Evolutionary conservation across 2,113 vertebrate species (phyloP), one percentile per base, ranked within the genome.

Genomic region (Ictalurus punctatus): DNA sequence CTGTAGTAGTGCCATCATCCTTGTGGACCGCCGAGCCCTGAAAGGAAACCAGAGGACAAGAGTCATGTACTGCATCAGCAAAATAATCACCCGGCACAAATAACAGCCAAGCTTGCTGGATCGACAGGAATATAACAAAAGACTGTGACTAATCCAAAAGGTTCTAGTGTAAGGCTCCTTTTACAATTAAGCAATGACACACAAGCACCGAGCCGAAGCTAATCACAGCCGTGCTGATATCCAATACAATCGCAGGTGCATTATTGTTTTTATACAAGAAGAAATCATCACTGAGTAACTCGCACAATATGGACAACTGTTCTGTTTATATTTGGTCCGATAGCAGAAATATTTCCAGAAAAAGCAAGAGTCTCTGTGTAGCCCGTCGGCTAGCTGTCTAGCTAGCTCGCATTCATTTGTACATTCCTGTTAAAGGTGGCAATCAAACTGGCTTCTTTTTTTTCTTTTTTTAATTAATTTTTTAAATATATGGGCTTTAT

Each of bases 41-140:
- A 52, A 30, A 78, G 40, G 63, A 78, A 86, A 17, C 25, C 48
- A 16, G 16, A 90, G 93, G 94, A 69, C 12, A 27, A n/a, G 30
- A 65, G 44, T 83, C 30, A 84, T 48, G 61, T 8, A 59, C 12
- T n/a, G 0, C 54, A 61, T 40, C 37, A 8, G 27, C 74, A 48
- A 54, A 61, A 87, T 34, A 59, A 40, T 21, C 25, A 9, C 21
- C 17, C 44, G 2, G 7, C 21, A 17, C 30, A 63, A 73, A 63
- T 73, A 23, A 82, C 16, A 37, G 30, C 13, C 48, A 34, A 10
- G 25, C 19, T 37, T 59, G 30, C 27, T 34, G 30, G 56, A 82
- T 23, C 23, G 79, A 56, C 52, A 56, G 13, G 54, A 34, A 10
- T 0, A 16, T 14, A 54, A 54, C 27, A 86, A 76, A 86, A 48